A percentile compares a stretch with the other conserved stretches of the same genome.
These are phyloP conservation scores for Nephila pilipes DNA, from an alignment of 1,140 invertebrate species.

Conservation along the genomic window DNA sequence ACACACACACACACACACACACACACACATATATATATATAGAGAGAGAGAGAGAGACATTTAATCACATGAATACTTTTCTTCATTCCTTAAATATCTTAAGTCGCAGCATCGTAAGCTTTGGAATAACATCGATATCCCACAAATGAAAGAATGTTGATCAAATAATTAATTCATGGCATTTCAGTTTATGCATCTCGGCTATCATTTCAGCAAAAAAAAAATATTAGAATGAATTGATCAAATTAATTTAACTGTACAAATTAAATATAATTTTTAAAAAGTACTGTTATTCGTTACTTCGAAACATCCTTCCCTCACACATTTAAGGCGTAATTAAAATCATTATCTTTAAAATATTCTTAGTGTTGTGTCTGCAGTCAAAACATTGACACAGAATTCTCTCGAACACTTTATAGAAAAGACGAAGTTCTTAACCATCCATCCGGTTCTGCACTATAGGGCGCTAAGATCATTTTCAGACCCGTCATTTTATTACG, in stretches of 20 bases:
- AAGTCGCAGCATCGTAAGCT: not conserved
- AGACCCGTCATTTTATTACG: slow-evolving; percentile 25
- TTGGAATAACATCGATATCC: not conserved
- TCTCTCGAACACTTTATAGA: not conserved
- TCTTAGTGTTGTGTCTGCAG: not conserved
- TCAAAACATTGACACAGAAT: not conserved
- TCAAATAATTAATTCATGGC: not conserved
- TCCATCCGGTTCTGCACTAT: not conserved
- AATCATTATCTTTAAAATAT: not conserved
- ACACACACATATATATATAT: too few relatives aligned
- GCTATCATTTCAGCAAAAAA: not conserved
- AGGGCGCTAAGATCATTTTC: slow-evolving; percentile 4
- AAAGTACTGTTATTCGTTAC: too few relatives aligned
- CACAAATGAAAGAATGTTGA: not conserved
- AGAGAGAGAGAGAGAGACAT: too few relatives aligned
- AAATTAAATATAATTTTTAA: too few relatives aligned
- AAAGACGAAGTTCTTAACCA: not conserved
- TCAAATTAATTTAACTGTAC: too few relatives aligned
- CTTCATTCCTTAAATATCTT: not conserved
- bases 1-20: too few relatives aligned
- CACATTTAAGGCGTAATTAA: too few relatives aligned
- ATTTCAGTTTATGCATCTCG: not conserved
- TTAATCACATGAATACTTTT: too few relatives aligned
- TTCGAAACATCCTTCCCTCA: too few relatives aligned
- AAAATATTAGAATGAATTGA: too few relatives aligned